Conservation (phyloP, 2,888 invertebrate genomes). For the Ophonus ardosiacus region DNA sequence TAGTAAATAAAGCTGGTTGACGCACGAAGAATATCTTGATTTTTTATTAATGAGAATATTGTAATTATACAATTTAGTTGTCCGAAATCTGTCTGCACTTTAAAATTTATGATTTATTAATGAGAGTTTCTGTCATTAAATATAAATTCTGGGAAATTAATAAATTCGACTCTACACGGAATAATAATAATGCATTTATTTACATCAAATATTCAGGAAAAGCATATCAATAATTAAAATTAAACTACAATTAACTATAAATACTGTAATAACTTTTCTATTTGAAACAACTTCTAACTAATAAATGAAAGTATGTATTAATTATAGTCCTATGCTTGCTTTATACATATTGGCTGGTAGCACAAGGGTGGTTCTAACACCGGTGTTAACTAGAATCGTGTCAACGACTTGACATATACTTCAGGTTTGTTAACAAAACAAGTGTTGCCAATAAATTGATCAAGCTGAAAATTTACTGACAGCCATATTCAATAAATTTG, state of each 20-base stretch:
- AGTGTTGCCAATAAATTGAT: too few relatives aligned
- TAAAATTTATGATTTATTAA: conserved; percentile 19
- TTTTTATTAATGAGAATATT: conserved; percentile 15
- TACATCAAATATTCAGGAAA: not conserved
- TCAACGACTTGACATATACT: too few relatives aligned
- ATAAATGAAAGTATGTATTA: too few relatives aligned
- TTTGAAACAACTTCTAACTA: too few relatives aligned
- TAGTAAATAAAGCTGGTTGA: conserved; percentile 37
- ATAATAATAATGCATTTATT: not conserved
- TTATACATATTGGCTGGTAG: too few relatives aligned
- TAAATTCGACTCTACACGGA: not conserved
- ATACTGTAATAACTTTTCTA: not conserved
- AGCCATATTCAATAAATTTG: too few relatives aligned
- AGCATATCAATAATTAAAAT: not conserved
- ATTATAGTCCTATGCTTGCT: too few relatives aligned
- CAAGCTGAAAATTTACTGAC: too few relatives aligned
- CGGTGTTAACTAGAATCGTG: too few relatives aligned
- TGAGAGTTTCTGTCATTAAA: conserved; percentile 22
- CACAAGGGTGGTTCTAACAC: too few relatives aligned
- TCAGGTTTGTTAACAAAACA: too few relatives aligned
- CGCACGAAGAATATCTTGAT: conserved; percentile 14
- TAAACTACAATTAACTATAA: not conserved
- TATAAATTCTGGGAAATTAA: conserved; percentile 7
- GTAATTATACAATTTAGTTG: conserved; percentile 34
- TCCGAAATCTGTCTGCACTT: conserved; percentile 24